Percentiles rank a stretch among this genome's conserved stretches.
These are phyloP conservation scores for Petrocephalus schoutedeni DNA, from an alignment of 2,797 vertebrate genomes.

Conservation along the genomic window DNA sequence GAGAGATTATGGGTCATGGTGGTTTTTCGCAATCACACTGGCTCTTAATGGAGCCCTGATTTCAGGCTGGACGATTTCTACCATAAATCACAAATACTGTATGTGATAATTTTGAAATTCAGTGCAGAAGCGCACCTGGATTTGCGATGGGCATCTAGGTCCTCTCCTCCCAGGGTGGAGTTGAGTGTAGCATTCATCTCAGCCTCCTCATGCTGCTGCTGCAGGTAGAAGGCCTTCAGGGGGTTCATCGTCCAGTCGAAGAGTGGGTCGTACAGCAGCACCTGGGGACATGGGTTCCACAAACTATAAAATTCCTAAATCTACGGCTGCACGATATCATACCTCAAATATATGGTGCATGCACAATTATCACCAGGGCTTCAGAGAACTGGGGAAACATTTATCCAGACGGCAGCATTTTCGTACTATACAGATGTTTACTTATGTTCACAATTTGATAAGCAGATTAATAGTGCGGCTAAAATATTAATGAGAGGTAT, in stretches of 20 bases:
- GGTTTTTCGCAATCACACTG: neutral
- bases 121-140: slow-evolving; percentile 58
- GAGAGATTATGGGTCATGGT: neutral
- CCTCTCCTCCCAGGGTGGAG: slow-evolving; percentile 60
- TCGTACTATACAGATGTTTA: no score
- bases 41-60: neutral
- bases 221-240: slow-evolving; percentile 87
- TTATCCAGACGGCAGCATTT: no score
- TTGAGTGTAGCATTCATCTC: slow-evolving; percentile 75
- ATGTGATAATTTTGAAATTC: neutral
- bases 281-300: slow-evolving; percentile 55
- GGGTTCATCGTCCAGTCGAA: slow-evolving; percentile 99
- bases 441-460: no score
- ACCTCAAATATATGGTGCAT: no score
- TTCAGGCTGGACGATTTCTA: neutral
- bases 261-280: slow-evolving; percentile 91
- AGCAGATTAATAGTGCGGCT: no score
- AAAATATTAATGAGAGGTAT: no score
- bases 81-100: neutral
- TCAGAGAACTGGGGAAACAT: no score
- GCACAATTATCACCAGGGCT: no score
- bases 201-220: slow-evolving; percentile 81
- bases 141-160: slow-evolving; percentile 69
- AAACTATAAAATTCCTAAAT: neutral
- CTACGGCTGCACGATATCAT: no score